phyloP scores from a whole-genome alignment of 2,113 vertebrate species.

The Paratilapia polleni region DNA sequence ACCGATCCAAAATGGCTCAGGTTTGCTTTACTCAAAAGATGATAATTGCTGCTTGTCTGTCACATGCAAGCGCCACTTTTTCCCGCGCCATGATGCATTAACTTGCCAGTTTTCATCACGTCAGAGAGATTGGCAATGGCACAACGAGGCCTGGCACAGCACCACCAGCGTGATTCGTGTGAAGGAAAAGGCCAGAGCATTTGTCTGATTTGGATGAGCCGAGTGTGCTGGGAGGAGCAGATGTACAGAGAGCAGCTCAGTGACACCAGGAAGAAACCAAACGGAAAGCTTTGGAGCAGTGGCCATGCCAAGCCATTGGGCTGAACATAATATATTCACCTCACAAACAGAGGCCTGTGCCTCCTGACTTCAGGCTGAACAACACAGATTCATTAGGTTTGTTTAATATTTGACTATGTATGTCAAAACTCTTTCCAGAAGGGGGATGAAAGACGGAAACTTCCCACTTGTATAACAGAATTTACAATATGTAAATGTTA shows the following conservation, averaged over 20 bases:
- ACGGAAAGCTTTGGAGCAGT: slow-evolving; percentile 30
- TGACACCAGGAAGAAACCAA: slow-evolving; percentile 19
- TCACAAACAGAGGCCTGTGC: neutral
- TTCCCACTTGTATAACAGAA: neutral
- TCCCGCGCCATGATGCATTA: slow-evolving; percentile 15
- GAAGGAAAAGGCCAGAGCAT: slow-evolving; percentile 29
- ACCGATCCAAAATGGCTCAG: neutral
- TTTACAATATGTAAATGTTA: neutral
- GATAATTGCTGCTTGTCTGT: slow-evolving; percentile 55
- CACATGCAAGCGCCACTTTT: slow-evolving; percentile 33
- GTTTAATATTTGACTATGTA: neutral
- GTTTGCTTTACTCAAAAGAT: slow-evolving; percentile 15
- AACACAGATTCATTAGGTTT: neutral
- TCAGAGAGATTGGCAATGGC: slow-evolving; percentile 52
- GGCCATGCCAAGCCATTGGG: slow-evolving; percentile 21
- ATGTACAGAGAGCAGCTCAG: slow-evolving; percentile 10
- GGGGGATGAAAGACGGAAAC: neutral
- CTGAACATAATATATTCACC: neutral
- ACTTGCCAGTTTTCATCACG: slow-evolving; percentile 56
- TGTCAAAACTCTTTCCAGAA: neutral
- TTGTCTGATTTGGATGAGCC: slow-evolving; percentile 37
- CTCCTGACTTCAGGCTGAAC: neutral
- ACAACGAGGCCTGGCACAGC: slow-evolving; percentile 32
- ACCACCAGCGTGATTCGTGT: slow-evolving; percentile 8
- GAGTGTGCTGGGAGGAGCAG: neutral